phyloP scores from a whole-genome alignment of 2,113 vertebrate species.

The Phyllopteryx taeniolatus region DNA sequence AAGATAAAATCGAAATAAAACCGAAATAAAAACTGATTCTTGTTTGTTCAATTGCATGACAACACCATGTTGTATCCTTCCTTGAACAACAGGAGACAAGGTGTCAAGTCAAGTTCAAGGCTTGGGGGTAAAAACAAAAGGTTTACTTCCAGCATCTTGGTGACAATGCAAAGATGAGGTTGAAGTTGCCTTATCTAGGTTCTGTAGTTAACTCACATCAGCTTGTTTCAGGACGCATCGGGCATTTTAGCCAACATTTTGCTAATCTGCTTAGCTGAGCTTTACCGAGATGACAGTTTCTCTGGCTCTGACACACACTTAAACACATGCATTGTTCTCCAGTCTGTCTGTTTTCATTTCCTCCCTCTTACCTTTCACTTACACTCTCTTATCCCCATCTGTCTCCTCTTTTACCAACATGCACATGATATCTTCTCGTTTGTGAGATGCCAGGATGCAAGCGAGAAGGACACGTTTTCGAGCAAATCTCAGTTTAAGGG shows the following conservation, averaged over 20 bases:
- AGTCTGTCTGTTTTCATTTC: constrained; percentile 49
- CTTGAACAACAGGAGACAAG: neutral
- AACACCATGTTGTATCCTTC: neutral
- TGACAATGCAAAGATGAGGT: neutral
- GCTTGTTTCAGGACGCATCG: constrained; percentile 45
- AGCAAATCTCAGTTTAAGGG: neutral
- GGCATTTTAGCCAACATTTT: constrained; percentile 55
- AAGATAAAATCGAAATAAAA: no score
- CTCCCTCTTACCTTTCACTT: constrained; percentile 56
- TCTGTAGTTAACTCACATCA: constrained; percentile 19
- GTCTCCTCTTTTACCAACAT: constrained; percentile 27
- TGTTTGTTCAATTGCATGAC: no score
- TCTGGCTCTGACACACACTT: constrained; percentile 33
- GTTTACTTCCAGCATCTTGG: constrained; percentile 15
- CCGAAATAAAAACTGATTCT: no score
- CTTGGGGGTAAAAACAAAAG: neutral
- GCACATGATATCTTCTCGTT: constrained; percentile 12
- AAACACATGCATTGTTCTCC: constrained; percentile 19
- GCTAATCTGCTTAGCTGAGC: constrained; percentile 66
- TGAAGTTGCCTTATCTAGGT: constrained; percentile 10
- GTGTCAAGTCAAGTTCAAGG: neutral
- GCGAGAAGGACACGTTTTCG: neutral
- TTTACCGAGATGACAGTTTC: constrained; percentile 51
- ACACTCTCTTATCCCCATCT: constrained; percentile 56
- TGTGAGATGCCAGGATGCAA: neutral